Conservation (phyloP, 1,140 invertebrate genomes). For the Popillia japonica region DNA sequence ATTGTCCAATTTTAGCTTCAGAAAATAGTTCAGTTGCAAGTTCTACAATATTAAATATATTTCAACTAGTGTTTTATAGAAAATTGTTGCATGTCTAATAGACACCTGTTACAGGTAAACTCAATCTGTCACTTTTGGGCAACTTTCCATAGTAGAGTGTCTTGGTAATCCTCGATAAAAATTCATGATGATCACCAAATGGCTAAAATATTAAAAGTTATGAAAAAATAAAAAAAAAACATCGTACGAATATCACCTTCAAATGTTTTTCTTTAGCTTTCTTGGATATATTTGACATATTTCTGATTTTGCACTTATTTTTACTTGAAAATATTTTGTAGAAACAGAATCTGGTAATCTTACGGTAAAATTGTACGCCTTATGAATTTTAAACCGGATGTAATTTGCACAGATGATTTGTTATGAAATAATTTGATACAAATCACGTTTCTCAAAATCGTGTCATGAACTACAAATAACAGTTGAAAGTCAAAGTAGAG, state of each 20-base stretch:
- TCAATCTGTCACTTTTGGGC: constrained; percentile 74
- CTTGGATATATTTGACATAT: constrained; percentile 53
- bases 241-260: constrained; percentile 42
- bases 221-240: not conserved
- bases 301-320: not conserved
- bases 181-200: constrained; percentile 74
- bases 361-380: too few relatives aligned
- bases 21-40: constrained; percentile 84
- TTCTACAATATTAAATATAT: constrained; percentile 64
- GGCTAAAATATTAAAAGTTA: constrained; percentile 62
- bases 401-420: constrained; percentile 5
- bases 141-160: constrained; percentile 85
- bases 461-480: not conserved
- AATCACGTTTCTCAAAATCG: not conserved
- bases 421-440: not conserved
- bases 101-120: constrained; percentile 81
- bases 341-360: too few relatives aligned
- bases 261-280: constrained; percentile 46
- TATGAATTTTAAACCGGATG: not conserved
- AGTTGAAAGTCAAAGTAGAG: too few relatives aligned
- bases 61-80: constrained; percentile 38
- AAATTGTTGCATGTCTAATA: constrained; percentile 50
- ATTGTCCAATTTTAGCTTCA: constrained; percentile 71
- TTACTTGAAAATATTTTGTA: not conserved
- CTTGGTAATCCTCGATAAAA: constrained; percentile 81